Base-by-base conservation (phyloP, 1,140 invertebrate species). In the Drosophila murphyi region DNA sequence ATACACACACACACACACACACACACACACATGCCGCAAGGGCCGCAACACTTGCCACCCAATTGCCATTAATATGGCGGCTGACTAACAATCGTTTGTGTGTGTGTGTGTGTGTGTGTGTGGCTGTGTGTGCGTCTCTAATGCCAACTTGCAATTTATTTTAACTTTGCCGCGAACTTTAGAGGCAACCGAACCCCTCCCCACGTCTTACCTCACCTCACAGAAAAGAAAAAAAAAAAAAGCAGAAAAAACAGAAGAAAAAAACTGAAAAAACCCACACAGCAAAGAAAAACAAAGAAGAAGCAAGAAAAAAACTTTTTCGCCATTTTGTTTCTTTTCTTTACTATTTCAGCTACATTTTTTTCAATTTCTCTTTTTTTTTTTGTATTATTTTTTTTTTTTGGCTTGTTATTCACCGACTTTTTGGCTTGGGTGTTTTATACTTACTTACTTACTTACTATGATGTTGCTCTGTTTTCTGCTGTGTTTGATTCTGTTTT, bases 121-220 rank as follows among this genome's bases (percentile, higher is more conserved):
- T 12, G 39, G 5, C 32, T 12, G 28, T 71, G 59, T 64, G 47
- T 55, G 63, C 59, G 70, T 89, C 85, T 88, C 85, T 88, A 88
- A 88, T 88, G 80, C 85, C 85, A 89, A 88, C 85, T 88, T 88
- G 85, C 85, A 82, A 88, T 88, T 88, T 88, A 88, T 88, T 88
- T 88, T 87, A 87, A 87, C 83, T 87, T 87, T 87, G 80, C 83
- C 83, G 78, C 83, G 80, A 87, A 87, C 83, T 87, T 87, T 87
- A 88, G 80, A 87, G 80, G 80, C 79, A 72, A 56, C 64, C 74
- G 20, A 20, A 55, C 50, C 70, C 31, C n/a, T 39, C n/a, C 28
- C 12, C 37, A 35, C 7, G 0, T n/a, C 35, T 0, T 50, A n/a
- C 10, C 70, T 52, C 43, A 20, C 31, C 29, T 12, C 31, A 80